phyloP scores from a whole-genome alignment of 2,113 vertebrate genomes.

The Trinectes maculatus region DNA sequence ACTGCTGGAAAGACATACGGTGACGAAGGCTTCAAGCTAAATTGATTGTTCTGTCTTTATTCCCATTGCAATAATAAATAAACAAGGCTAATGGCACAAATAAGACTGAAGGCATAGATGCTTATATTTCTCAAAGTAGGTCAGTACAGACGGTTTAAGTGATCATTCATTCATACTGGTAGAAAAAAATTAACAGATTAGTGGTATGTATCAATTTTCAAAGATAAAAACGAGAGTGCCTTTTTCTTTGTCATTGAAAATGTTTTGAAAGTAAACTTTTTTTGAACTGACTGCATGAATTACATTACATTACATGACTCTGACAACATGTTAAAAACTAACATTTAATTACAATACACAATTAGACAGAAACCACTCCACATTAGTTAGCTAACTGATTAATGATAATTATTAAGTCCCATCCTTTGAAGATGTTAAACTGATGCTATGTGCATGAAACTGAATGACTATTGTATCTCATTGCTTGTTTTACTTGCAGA shows the following conservation, averaged over 20 bases:
- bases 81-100: too few relatives aligned
- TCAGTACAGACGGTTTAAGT: too few relatives aligned
- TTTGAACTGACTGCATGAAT: background rate
- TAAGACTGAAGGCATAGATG: too few relatives aligned
- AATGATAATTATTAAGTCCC: conserved; percentile 11
- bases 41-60: background rate
- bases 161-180: too few relatives aligned
- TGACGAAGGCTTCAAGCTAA: background rate
- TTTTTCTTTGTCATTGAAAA: conserved; percentile 18
- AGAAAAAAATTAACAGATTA: too few relatives aligned
- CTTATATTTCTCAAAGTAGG: too few relatives aligned
- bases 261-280: background rate
- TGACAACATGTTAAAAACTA: conserved; percentile 23
- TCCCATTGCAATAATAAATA: background rate
- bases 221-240: too few relatives aligned
- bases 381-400: conserved; percentile 21
- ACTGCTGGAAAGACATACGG: background rate
- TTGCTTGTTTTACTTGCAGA: conserved; percentile 2
- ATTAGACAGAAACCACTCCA: conserved; percentile 16
- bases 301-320: conserved; percentile 19
- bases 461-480: conserved; percentile 13
- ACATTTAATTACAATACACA: conserved; percentile 39
- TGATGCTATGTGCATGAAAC: conserved; percentile 21
- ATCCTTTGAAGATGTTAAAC: conserved; percentile 1
- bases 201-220: too few relatives aligned